A percentile compares a stretch with the other conserved stretches of the same genome.
Evolutionary conservation across 1,140 invertebrate genomes (phyloP).

Genomic region (Ostrea denselamellosa): DNA sequence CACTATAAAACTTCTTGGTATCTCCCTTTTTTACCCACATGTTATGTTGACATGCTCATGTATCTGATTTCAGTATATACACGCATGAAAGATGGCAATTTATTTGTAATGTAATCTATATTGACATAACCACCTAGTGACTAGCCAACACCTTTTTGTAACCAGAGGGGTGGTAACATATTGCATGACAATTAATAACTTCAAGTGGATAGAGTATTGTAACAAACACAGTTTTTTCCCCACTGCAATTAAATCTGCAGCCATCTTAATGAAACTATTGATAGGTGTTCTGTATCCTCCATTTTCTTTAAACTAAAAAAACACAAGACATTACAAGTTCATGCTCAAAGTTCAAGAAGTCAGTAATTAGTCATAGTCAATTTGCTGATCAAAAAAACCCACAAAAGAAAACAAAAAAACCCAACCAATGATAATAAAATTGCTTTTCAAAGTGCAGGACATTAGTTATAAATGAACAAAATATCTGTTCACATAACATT

Average conservation of each 20-base stretch:
- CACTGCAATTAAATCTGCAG: too few relatives aligned
- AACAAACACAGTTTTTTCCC: too few relatives aligned
- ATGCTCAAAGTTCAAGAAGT: neutral
- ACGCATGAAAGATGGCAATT: constrained; percentile 1
- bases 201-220: neutral
- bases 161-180: constrained; percentile 14
- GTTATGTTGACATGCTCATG: neutral
- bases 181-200: neutral
- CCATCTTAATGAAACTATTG: neutral
- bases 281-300: neutral
- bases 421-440: too few relatives aligned
- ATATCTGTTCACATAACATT: too few relatives aligned
- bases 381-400: neutral
- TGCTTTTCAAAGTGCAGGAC: too few relatives aligned
- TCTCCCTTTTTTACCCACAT: constrained; percentile 21
- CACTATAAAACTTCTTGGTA: neutral
- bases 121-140: neutral
- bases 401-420: too few relatives aligned
- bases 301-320: neutral
- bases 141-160: neutral
- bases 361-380: neutral
- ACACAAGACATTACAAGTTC: neutral
- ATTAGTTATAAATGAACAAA: too few relatives aligned
- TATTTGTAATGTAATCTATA: constrained; percentile 10
- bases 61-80: neutral